Evolutionary conservation across 2,888 invertebrate genomes (phyloP), one percentile per base, ranked within the genome.

Genomic region (Brachyptera putata): DNA sequence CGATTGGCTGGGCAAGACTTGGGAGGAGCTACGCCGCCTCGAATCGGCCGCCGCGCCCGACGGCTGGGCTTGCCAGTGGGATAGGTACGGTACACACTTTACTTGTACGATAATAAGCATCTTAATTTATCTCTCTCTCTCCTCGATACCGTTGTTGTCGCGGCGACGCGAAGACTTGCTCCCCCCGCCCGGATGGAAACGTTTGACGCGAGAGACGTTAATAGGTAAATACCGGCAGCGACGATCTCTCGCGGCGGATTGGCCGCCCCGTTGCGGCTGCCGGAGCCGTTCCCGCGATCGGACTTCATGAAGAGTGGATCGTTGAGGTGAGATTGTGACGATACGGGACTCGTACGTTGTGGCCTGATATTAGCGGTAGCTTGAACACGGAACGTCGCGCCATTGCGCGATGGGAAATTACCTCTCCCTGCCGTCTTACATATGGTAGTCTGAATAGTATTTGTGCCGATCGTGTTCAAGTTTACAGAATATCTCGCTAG

Each of bases 61-160:
- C 41, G 85, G 85, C 69, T 86, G 86, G 86, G 78, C 79, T 68
- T 83, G 85, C 72, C 80, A 83, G 70, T 87, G 86, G 86, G 84
- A 86, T 82, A 86, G 85, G 86, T 86, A 86, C 76, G 79, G 75
- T 72, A 72, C 73, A 46, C 58, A 56, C 48, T 62, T 62, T 56
- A 61, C 39, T 63, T 39, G 53, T 50, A 59, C 63, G 43, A 49
- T 26, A 48, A 30, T 13, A 21, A 46, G 46, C 24, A 21, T 34
- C 9, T 34, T 34, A 24, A 43, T 46, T 36, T 46, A n/a, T 46
- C 57, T 57, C 22, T 46, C 57, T 57, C 22, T 58, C 50, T 58
- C 39, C 58, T 21, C 46, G 41, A 22, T 34, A 16, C 43, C 56
- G 36, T 25, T 26, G 16, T 18, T 43, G 24, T 50, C 50, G 11